A percentile compares a stretch with the other conserved stretches of the same genome.
Evolutionary conservation across 2,888 invertebrate species (phyloP).

Genomic region (Clistopyga incitator): DNA sequence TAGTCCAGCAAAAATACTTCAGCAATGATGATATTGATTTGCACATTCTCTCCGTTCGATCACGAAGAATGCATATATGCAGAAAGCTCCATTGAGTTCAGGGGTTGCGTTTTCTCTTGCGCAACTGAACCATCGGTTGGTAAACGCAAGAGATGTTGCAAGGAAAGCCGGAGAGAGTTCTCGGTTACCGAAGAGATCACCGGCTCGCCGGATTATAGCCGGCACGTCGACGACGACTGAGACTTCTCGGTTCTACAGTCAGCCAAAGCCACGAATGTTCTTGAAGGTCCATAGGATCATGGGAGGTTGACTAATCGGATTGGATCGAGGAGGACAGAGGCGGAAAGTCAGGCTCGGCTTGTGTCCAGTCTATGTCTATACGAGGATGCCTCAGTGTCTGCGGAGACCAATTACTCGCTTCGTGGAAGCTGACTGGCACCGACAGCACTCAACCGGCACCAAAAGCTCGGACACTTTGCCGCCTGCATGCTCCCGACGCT

Average conservation of each 20-base stretch:
- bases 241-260: no score
- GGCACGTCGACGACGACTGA: no score
- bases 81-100: no score
- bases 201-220: neutral
- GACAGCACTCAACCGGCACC: conserved; percentile 56
- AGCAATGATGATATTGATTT: no score
- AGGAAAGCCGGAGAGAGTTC: no score
- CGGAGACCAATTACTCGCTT: conserved; percentile 71
- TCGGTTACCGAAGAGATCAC: no score
- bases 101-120: no score
- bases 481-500: conserved; percentile 40
- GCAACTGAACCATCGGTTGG: no score
- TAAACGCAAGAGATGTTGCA: no score
- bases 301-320: conserved; percentile 66
- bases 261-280: conserved; percentile 40
- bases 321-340: conserved; percentile 41
- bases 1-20: no score
- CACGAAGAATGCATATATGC: no score
- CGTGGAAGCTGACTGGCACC: conserved; percentile 66
- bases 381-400: conserved; percentile 57
- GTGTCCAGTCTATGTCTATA: neutral
- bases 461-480: conserved; percentile 60
- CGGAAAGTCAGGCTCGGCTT: neutral
- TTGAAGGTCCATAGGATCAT: conserved; percentile 60
- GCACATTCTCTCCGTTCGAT: no score